Percentiles rank a stretch among this genome's conserved stretches.
These are phyloP conservation scores for Halcyon senegalensis DNA, from an alignment of 2,113 vertebrate species.

Conservation along the genomic window DNA sequence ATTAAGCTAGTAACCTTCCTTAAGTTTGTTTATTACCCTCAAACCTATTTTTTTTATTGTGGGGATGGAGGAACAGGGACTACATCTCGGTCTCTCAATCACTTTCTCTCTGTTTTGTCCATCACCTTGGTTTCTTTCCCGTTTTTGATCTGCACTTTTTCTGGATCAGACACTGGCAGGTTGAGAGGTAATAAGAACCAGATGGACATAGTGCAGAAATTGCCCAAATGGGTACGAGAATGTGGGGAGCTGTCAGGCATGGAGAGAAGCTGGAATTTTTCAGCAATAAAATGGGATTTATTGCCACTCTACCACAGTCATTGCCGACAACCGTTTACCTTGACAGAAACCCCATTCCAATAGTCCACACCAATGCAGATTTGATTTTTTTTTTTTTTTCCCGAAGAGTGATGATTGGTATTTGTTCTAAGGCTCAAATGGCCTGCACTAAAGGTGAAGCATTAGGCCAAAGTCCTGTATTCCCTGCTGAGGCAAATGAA, in stretches of 20 bases:
- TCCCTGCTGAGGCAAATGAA: slow-evolving; percentile 98
- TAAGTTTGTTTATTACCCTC: not conserved
- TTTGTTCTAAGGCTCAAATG: slow-evolving; percentile 88
- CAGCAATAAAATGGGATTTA: slow-evolving; percentile 99
- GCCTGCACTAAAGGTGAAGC: slow-evolving; percentile 83
- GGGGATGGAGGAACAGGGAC: not conserved
- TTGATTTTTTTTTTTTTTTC: slow-evolving; percentile 60
- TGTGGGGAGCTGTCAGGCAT: slow-evolving; percentile 97
- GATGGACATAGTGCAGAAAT: slow-evolving; percentile 96
- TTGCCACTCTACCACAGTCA: slow-evolving; percentile 95
- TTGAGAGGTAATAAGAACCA: slow-evolving; percentile 97
- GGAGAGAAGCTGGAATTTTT: slow-evolving; percentile 98
- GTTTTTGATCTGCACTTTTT: slow-evolving; percentile 82
- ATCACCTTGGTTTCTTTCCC: slow-evolving; percentile 76
- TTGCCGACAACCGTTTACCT: slow-evolving; percentile 85
- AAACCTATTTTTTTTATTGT: not conserved
- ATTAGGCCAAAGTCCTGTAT: slow-evolving; percentile 88
- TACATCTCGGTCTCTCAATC: not conserved
- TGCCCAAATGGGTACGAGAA: slow-evolving; percentile 95
- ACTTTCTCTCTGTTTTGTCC: slow-evolving; percentile 76
- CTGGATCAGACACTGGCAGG: slow-evolving; percentile 86
- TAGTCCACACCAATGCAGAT: slow-evolving; percentile 78
- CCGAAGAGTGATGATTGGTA: slow-evolving; percentile 85
- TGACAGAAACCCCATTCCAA: slow-evolving; percentile 85
- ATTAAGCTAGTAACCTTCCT: slow-evolving; percentile 6